These are phyloP conservation scores for Eidolon dupreanum DNA, from an alignment of 2,797 vertebrate species.

Conservation along the genomic window DNA sequence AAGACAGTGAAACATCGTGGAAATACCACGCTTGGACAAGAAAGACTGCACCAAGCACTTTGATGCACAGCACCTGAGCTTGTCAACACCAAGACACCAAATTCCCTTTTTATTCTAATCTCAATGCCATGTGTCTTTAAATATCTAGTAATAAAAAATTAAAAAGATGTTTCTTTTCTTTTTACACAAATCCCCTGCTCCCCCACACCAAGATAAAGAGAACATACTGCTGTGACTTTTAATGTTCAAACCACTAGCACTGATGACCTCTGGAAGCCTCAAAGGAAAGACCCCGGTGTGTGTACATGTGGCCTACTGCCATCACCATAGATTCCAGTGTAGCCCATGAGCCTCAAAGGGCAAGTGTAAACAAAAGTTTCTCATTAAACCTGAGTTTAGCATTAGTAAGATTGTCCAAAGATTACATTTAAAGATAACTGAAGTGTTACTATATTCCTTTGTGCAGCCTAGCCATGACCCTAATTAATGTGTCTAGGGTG, in stretches of 20 bases:
- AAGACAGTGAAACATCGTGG: background rate
- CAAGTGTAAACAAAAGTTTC: constrained; percentile 86
- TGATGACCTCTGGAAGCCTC: constrained; percentile 76
- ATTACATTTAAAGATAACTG: constrained; percentile 88
- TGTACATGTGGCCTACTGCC: constrained; percentile 49
- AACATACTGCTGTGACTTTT: constrained; percentile 66
- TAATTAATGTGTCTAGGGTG: constrained; percentile 89
- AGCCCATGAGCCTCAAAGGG: constrained; percentile 75
- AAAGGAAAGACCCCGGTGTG: constrained; percentile 29
- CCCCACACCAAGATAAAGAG: background rate
- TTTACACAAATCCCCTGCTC: background rate
- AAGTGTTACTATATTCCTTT: constrained; percentile 88
- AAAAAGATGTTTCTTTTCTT: constrained; percentile 44
- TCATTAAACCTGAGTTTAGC: constrained; percentile 87
- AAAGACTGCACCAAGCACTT: background rate
- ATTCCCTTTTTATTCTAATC: constrained; percentile 19
- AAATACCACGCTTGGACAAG: background rate
- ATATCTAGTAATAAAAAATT: constrained; percentile 66
- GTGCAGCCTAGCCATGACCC: constrained; percentile 88
- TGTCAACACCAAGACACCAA: background rate
- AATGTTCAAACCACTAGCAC: constrained; percentile 60
- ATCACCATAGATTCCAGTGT: constrained; percentile 73
- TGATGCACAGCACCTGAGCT: background rate
- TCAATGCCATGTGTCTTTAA: constrained; percentile 34
- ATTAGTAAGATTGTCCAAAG: constrained; percentile 86